These are phyloP conservation scores for Leptinotarsa peninsularis DNA, from an alignment of 2,888 invertebrate genomes.

Conservation along the genomic window DNA sequence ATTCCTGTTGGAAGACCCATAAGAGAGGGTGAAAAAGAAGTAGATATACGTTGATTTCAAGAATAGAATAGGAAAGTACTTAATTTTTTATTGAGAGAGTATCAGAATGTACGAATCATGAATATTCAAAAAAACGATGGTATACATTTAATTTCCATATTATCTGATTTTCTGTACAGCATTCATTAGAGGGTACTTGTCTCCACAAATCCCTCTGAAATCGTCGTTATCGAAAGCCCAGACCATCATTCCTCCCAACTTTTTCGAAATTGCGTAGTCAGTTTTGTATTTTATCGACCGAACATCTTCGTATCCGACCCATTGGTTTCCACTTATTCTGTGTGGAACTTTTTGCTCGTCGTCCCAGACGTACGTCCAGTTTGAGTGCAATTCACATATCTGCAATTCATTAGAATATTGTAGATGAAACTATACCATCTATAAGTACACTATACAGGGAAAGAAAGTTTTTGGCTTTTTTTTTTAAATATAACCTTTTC, in stretches of 20 bases:
- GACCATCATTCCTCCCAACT: constrained; percentile 74
- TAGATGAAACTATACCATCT: too few relatives aligned
- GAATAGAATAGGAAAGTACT: too few relatives aligned
- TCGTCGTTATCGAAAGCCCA: constrained; percentile 86
- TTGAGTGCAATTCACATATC: constrained; percentile 56
- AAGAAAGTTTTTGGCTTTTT: too few relatives aligned
- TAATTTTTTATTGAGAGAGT: too few relatives aligned
- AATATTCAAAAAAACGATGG: too few relatives aligned
- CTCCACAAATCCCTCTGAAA: constrained; percentile 71
- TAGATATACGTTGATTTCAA: too few relatives aligned
- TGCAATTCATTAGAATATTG: constrained; percentile 36
- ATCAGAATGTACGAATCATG: too few relatives aligned
- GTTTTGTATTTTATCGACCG: constrained; percentile 69
- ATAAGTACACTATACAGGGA: too few relatives aligned
- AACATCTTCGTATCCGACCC: constrained; percentile 76
- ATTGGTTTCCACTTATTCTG: constrained; percentile 70
- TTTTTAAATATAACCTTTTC: too few relatives aligned
- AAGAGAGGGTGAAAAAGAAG: too few relatives aligned
- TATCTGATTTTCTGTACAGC: constrained; percentile 40
- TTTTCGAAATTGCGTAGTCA: constrained; percentile 49
- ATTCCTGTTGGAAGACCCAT: too few relatives aligned
- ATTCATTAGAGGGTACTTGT: constrained; percentile 52
- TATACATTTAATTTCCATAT: background rate
- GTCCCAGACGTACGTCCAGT: constrained; percentile 59
- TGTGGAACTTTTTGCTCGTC: constrained; percentile 69